These are phyloP conservation scores for Aporophyla lueneburgensis DNA, from an alignment of 2,888 invertebrate species.

Conservation along the genomic window DNA sequence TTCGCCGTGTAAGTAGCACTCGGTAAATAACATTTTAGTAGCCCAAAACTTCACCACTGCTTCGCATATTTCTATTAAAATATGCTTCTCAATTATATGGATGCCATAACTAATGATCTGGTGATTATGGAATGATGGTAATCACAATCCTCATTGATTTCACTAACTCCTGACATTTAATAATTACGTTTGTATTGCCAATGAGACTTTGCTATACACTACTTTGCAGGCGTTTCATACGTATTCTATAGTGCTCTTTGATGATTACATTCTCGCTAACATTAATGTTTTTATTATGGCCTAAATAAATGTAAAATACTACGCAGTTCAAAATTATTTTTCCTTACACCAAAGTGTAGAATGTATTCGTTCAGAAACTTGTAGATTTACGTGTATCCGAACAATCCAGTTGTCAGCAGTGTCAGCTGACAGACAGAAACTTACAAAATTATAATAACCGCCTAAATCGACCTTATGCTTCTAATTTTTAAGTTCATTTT, in stretches of 20 bases:
- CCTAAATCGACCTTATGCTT: background rate
- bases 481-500: background rate
- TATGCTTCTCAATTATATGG: background rate
- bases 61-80: background rate
- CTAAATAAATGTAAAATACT: background rate
- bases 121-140: background rate
- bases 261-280: background rate
- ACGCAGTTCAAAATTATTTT: background rate
- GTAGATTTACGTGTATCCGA: constrained; percentile 31
- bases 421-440: constrained; percentile 10
- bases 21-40: background rate
- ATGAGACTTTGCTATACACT: background rate
- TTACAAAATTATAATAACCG: background rate
- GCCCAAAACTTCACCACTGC: background rate
- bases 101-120: background rate
- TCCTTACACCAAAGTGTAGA: too few relatives aligned
- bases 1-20: background rate
- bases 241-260: background rate
- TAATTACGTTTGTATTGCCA: background rate
- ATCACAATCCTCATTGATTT: background rate
- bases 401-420: constrained; percentile 23
- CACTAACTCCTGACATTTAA: constrained; percentile 10
- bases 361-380: constrained; percentile 9
- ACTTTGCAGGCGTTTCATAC: constrained; percentile 11
- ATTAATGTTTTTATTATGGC: background rate